These are phyloP conservation scores for Chroicocephalus ridibundus DNA, from an alignment of 2,113 vertebrate genomes.

Conservation along the genomic window DNA sequence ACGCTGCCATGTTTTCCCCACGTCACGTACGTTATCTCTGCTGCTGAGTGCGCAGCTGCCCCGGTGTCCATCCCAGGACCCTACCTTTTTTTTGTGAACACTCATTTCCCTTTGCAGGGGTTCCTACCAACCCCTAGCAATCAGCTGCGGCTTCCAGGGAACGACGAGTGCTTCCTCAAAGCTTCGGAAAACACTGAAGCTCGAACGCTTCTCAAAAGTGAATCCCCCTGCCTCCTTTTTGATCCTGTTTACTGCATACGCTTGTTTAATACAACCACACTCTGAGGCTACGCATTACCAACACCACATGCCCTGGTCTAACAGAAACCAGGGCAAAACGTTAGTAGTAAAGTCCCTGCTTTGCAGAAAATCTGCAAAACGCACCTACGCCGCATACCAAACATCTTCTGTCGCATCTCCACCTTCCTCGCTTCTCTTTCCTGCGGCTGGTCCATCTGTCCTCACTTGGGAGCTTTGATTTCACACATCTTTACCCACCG, in stretches of 20 bases:
- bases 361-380: constrained; percentile 36
- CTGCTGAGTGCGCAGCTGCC: not conserved
- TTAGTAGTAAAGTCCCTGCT: not conserved
- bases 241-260: not conserved
- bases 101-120: not conserved
- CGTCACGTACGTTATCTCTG: fast-evolving
- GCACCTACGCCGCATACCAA: not conserved
- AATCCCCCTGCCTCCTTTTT: not conserved
- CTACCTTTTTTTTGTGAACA: not conserved
- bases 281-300: not conserved
- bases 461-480: constrained; percentile 48
- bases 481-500: constrained; percentile 33
- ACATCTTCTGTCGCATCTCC: not conserved
- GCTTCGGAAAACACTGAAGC: not conserved
- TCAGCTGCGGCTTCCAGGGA: not conserved
- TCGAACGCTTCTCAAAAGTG: not conserved
- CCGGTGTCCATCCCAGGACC: no score
- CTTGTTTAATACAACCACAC: not conserved
- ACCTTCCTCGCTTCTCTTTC: constrained; percentile 6
- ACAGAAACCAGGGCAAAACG: constrained; percentile 16
- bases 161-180: not conserved
- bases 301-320: not conserved
- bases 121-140: not conserved
- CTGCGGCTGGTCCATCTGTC: constrained; percentile 40
- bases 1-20: not conserved